Conservation (phyloP, 2,113 vertebrate species). For the Heptranchias perlo region DNA sequence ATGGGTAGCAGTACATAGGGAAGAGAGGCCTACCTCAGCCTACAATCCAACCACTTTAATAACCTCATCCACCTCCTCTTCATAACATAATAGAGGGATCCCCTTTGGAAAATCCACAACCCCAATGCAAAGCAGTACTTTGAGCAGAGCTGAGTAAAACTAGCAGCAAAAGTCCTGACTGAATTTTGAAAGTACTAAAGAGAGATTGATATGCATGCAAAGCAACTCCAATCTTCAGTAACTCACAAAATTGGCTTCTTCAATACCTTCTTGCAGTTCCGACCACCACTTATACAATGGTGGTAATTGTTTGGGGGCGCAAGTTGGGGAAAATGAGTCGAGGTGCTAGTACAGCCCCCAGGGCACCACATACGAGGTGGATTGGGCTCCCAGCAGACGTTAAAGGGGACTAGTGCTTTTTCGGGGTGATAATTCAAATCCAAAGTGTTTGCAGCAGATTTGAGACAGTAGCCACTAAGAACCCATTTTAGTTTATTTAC, state of each 20-base stretch:
- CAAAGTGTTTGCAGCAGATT: background rate
- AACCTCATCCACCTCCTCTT: no score
- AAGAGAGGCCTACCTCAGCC: background rate
- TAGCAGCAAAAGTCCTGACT: background rate
- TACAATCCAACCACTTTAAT: background rate
- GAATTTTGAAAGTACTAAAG: background rate
- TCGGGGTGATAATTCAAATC: background rate
- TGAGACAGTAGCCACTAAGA: background rate
- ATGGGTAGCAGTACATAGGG: no score
- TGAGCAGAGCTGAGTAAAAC: background rate
- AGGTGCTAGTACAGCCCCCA: background rate
- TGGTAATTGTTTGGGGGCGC: background rate
- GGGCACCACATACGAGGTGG: background rate
- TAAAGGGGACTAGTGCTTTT: background rate
- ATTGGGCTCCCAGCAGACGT: background rate
- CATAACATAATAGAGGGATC: background rate
- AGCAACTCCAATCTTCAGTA: background rate
- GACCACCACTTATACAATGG: background rate
- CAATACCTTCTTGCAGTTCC: background rate
- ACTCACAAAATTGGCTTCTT: background rate
- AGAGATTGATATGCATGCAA: background rate
- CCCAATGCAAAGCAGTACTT: background rate
- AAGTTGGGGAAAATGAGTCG: background rate
- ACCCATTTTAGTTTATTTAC: background rate
- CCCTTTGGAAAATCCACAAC: background rate